These are phyloP conservation scores for Spheniscus mendiculus DNA, from an alignment of 2,113 vertebrate genomes.

Conservation along the genomic window DNA sequence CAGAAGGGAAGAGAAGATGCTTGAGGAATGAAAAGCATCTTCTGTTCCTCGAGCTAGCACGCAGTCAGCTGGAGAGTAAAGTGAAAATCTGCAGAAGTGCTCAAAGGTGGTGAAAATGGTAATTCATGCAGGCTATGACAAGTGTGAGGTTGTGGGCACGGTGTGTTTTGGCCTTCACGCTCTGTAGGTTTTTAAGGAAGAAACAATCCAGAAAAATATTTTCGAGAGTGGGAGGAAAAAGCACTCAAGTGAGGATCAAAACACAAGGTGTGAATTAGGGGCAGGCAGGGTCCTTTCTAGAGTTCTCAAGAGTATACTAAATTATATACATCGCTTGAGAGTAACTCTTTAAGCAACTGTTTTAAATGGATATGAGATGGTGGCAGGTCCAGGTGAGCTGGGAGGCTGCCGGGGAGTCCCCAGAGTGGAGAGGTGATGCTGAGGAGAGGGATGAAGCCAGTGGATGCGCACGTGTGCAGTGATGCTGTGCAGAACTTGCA, in stretches of 20 bases:
- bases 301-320: background rate
- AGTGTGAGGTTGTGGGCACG: background rate
- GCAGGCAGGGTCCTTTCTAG: background rate
- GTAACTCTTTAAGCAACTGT: background rate
- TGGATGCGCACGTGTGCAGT: accelerated
- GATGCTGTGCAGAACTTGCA: background rate
- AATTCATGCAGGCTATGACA: background rate
- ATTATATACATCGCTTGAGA: background rate
- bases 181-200: background rate
- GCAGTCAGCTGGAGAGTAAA: background rate
- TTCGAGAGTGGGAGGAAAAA: background rate
- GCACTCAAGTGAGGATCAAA: background rate
- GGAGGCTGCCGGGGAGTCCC: background rate
- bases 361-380: background rate
- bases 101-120: background rate
- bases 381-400: background rate
- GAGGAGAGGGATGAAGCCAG: background rate
- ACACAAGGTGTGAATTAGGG: background rate
- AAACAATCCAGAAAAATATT: background rate
- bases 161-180: accelerated
- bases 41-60: background rate
- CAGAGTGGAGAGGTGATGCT: background rate
- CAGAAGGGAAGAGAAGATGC: background rate
- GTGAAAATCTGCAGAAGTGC: background rate
- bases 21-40: background rate